Percentiles rank a stretch among this genome's conserved stretches.
phyloP scores from a whole-genome alignment of 35 echinoderm and acorn worm species.

The Hemicentrotus pulcherrimus region DNA sequence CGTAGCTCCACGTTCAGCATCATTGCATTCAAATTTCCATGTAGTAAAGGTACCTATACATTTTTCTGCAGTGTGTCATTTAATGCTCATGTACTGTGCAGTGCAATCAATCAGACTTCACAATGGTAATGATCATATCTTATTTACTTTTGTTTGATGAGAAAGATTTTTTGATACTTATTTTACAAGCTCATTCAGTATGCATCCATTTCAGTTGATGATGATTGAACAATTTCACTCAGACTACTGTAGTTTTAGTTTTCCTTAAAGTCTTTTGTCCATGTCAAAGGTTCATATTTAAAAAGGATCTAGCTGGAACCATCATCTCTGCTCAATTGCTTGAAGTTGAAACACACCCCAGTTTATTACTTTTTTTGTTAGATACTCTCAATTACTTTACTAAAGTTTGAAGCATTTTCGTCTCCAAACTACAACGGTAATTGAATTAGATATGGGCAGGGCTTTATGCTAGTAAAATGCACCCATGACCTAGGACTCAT shows the following conservation, averaged over 20 bases:
- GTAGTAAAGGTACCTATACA: neutral
- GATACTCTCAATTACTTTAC: no score
- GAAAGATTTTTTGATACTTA: neutral
- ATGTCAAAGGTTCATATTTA: neutral
- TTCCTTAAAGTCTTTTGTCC: neutral
- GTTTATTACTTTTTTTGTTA: no score
- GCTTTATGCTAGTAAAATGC: no score
- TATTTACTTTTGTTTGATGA: neutral
- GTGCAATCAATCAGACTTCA: neutral
- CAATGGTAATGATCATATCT: neutral
- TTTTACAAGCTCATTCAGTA: neutral
- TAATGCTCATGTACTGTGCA: neutral
- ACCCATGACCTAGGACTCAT: no score
- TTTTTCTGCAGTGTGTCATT: neutral
- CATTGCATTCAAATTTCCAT: neutral
- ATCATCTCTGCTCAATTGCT: neutral
- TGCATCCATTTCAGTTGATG: neutral
- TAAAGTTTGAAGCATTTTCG: no score
- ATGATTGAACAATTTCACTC: neutral
- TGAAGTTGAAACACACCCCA: no score
- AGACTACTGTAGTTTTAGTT: neutral
- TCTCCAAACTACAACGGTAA: no score
- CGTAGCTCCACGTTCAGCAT: neutral
- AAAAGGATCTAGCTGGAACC: neutral
- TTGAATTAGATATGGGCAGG: no score